phyloP scores from a whole-genome alignment of 92 coral and sea anemone species.

The Porites rus region DNA sequence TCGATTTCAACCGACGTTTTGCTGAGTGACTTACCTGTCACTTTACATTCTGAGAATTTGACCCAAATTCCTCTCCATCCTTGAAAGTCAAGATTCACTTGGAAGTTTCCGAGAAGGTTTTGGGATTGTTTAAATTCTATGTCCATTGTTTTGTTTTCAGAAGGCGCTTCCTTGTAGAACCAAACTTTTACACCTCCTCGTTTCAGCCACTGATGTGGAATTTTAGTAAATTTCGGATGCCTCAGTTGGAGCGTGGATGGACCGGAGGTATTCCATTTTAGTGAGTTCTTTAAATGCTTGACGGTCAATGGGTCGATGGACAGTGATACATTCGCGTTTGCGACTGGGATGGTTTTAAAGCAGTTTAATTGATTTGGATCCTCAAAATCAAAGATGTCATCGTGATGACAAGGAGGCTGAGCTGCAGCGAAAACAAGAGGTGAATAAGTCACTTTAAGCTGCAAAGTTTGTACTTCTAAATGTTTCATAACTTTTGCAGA shows the following conservation, averaged over 20 bases:
- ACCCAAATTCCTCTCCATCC: slow-evolving; percentile 75
- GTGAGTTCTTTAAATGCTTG: slow-evolving; percentile 27
- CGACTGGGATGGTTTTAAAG: background rate
- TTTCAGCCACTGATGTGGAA: background rate
- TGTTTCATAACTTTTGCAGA: too few relatives aligned
- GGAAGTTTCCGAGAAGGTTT: background rate
- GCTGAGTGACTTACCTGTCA: background rate
- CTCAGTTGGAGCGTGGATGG: slow-evolving; percentile 7
- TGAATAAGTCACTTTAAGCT: too few relatives aligned
- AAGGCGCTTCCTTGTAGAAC: slow-evolving; percentile 42
- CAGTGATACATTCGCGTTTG: background rate
- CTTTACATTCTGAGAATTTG: slow-evolving; percentile 41
- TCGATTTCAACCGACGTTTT: background rate
- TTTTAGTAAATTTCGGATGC: background rate
- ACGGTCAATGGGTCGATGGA: slow-evolving; percentile 3
- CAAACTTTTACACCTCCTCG: slow-evolving; percentile 67
- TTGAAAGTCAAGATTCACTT: slow-evolving; percentile 39
- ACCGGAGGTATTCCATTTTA: slow-evolving; percentile 25
- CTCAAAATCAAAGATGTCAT: slow-evolving; percentile 10
- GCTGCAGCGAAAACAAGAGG: background rate
- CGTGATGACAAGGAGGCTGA: background rate
- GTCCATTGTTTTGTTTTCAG: background rate
- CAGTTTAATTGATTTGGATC: background rate
- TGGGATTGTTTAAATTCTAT: background rate
- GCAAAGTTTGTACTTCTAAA: too few relatives aligned